These are phyloP conservation scores for Taphrorychus bicolor DNA, from an alignment of 2,888 invertebrate genomes.

Conservation along the genomic window DNA sequence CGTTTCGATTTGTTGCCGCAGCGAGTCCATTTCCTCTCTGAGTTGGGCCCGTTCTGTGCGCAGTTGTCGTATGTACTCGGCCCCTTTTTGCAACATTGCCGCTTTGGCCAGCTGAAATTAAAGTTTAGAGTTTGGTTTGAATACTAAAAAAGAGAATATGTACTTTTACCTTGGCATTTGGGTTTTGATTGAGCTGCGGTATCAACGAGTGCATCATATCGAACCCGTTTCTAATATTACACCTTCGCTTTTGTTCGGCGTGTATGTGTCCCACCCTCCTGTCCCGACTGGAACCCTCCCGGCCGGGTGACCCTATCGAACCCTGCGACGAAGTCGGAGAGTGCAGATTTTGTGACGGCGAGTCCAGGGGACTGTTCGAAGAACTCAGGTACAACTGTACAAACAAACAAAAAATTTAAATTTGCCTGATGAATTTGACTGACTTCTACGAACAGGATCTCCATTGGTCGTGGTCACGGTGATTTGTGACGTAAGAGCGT, in stretches of 20 bases:
- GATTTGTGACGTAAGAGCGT: slow-evolving; percentile 55
- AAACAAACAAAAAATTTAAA: slow-evolving; percentile 39
- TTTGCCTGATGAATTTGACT: neutral
- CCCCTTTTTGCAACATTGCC: slow-evolving; percentile 95
- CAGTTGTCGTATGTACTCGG: slow-evolving; percentile 91
- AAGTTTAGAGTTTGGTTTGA: no score
- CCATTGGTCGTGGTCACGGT: slow-evolving; percentile 57
- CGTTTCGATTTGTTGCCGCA: slow-evolving; percentile 88
- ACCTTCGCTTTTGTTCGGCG: slow-evolving; percentile 94
- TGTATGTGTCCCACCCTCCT: slow-evolving; percentile 89
- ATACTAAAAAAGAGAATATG: no score
- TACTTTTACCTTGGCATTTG: slow-evolving; percentile 91
- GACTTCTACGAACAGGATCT: slow-evolving; percentile 49
- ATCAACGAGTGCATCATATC: slow-evolving; percentile 92
- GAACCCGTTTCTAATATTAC: slow-evolving; percentile 96
- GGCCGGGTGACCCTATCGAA: slow-evolving; percentile 58
- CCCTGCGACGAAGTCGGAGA: slow-evolving; percentile 70
- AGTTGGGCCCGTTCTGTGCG: slow-evolving; percentile 84
- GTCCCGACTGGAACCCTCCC: slow-evolving; percentile 62
- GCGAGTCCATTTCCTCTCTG: slow-evolving; percentile 87
- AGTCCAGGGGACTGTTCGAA: slow-evolving; percentile 60
- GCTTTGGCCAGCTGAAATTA: slow-evolving; percentile 83
- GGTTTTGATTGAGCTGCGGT: slow-evolving; percentile 88
- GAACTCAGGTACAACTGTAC: slow-evolving; percentile 51
- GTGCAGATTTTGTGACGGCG: slow-evolving; percentile 60